Evolutionary conservation across 2,113 vertebrate species (phyloP), one percentile per base, ranked within the genome.

Genomic region (Xiphophorus maculatus): DNA sequence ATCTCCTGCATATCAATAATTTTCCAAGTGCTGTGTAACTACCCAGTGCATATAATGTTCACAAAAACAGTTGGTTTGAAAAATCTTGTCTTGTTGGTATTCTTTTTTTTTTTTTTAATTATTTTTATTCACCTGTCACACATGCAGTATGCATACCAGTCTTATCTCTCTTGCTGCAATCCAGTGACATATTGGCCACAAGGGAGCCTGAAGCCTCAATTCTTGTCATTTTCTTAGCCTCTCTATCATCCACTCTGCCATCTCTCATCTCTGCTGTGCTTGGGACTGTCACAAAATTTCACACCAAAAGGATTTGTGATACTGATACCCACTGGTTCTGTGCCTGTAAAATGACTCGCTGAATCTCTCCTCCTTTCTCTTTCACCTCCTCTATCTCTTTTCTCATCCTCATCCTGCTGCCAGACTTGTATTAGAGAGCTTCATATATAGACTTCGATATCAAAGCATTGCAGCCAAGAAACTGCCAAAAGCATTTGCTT

Each of bases 281-380:
- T 63, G 70, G 77, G 89, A 86, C 83, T 84, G 83, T 85, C 77
- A 72, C 22, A 76, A 65, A 67, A 84, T 91, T 90, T 88, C 84
- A 88, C 79, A 81, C 72, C 11, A 67, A 76, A 78, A 84, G 82
- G 79, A 87, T 91, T 83, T 87, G 84, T 82, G 78, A 80, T 86
- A 78, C 84, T 73, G 79, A 89, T 89, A 86, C 87, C 82, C 68
- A 54, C 82, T 85, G 84, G 75, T 88, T 88, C 79, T 86, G 71
- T 82, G 86, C 62, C 87, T 88, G 80, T 79, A 73, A 91, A 88
- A 85, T 83, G 73, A 91, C 82, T 88, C 77, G 61, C 83, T 81
- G 60, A 48, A 58, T 65, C 75, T 77, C 33, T 73, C 44, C 42
- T 42, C 32, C 66, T 42, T 32, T 40, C 13, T 42, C 7, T 40